phyloP scores from a whole-genome alignment of 2,888 invertebrate species.

The Malthinus seriepunctatus region DNA sequence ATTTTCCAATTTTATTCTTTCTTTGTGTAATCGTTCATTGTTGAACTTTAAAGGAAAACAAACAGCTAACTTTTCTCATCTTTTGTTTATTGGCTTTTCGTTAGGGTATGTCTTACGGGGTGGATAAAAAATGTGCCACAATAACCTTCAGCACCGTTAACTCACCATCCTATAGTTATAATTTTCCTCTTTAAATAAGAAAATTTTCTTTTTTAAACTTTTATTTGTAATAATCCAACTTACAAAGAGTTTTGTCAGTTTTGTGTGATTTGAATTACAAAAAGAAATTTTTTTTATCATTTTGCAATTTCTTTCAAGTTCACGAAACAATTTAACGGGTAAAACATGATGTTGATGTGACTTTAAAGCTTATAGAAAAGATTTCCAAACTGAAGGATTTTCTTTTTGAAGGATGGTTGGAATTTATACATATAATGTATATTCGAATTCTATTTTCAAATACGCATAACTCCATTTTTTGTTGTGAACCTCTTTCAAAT shows the following conservation, averaged over 20 bases:
- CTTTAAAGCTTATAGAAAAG: conserved; percentile 1
- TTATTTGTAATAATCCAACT: too few species aligned
- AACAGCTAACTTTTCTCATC: conserved; percentile 7
- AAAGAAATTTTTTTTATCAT: too few species aligned
- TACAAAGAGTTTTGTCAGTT: too few species aligned
- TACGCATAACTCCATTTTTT: background rate
- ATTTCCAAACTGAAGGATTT: background rate
- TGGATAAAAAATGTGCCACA: too few species aligned
- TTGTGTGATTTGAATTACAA: too few species aligned
- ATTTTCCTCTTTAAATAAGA: too few species aligned
- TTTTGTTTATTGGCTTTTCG: conserved; percentile 5
- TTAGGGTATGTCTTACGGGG: too few species aligned
- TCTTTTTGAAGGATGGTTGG: background rate
- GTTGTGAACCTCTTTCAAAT: too few species aligned
- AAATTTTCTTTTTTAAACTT: too few species aligned
- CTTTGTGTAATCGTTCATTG: conserved; percentile 9
- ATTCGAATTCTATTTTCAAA: background rate
- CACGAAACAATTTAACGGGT: conserved; percentile 2
- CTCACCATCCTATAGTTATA: too few species aligned
- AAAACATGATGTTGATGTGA: background rate
- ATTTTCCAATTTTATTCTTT: conserved; percentile 13
- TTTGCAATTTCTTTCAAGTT: conserved; percentile 2
- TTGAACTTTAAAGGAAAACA: conserved; percentile 11
- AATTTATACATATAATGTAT: background rate
- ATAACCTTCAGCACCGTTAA: too few species aligned